These are phyloP conservation scores for Drosophila baimaii DNA, from an alignment of 1,140 invertebrate species.

Conservation along the genomic window DNA sequence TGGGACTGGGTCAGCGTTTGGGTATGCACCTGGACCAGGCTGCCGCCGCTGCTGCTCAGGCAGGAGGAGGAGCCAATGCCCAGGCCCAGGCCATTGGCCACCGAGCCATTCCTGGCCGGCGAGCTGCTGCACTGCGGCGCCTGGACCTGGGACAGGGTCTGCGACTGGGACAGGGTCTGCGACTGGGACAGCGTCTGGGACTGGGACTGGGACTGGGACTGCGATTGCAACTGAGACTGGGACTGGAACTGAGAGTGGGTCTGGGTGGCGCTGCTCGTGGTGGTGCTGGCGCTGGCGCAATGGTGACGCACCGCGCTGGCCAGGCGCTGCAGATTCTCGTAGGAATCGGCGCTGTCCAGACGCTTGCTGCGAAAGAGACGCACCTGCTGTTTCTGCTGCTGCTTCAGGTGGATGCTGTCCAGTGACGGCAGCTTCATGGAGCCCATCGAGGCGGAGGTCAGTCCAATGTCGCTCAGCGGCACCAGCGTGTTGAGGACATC, in stretches of 20 bases:
- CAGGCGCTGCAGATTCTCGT: constrained; percentile 81
- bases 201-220: constrained; percentile 13
- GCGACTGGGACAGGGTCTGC: constrained; percentile 1
- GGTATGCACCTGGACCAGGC: constrained; percentile 57
- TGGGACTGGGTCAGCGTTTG: constrained; percentile 32
- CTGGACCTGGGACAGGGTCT: constrained; percentile 21
- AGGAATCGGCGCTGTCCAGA: constrained; percentile 75
- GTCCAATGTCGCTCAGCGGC: constrained; percentile 80
- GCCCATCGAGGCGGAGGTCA: constrained; percentile 78
- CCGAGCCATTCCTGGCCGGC: constrained; percentile 87
- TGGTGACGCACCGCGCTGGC: constrained; percentile 63
- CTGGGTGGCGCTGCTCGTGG: constrained; percentile 45
- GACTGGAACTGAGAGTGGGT: constrained; percentile 30
- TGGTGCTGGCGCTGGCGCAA: constrained; percentile 60
- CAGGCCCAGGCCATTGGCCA: constrained; percentile 75
- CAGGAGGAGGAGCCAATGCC: constrained; percentile 85
- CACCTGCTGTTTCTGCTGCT: constrained; percentile 82
- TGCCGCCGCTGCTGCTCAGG: constrained; percentile 64
- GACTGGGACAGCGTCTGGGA: constrained; percentile 16
- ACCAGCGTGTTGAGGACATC: constrained; percentile 84
- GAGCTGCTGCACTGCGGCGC: constrained; percentile 81
- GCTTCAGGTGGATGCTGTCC: constrained; percentile 82
- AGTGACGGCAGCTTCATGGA: constrained; percentile 83
- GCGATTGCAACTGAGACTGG: constrained; percentile 7
- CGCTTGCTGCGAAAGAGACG: constrained; percentile 82